phyloP scores from a whole-genome alignment of 2,888 invertebrate genomes.

The Hemicrepidius hirtus region DNA sequence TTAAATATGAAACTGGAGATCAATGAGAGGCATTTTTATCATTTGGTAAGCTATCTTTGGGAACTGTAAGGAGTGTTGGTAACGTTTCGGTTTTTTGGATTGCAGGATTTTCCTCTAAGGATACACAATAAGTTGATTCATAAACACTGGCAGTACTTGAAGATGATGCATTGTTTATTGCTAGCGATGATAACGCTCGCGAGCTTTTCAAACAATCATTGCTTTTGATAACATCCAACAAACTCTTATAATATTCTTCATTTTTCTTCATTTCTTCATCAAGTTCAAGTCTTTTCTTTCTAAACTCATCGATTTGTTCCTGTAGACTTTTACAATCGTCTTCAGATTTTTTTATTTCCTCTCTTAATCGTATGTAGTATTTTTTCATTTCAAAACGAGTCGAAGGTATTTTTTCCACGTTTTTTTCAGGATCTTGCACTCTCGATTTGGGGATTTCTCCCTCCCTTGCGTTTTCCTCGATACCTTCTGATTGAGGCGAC shows the following conservation, averaged over 20 bases:
- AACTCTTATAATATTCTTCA: slow-evolving; percentile 33
- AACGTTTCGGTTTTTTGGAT: background rate
- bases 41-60: no score
- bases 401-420: slow-evolving; percentile 63
- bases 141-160: slow-evolving; percentile 4
- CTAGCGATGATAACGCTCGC: background rate
- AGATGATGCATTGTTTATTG: background rate
- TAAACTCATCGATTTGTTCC: no score
- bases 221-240: slow-evolving; percentile 17
- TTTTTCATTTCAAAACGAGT: slow-evolving; percentile 63
- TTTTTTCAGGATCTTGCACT: slow-evolving; percentile 60
- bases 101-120: background rate
- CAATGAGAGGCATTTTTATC: no score
- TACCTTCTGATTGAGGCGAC: slow-evolving; percentile 63
- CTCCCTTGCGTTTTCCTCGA: slow-evolving; percentile 64
- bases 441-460: slow-evolving; percentile 62
- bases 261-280: slow-evolving; percentile 56
- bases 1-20: no score
- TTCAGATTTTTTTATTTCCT: slow-evolving; percentile 62
- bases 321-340: slow-evolving; percentile 52
- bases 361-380: slow-evolving; percentile 63
- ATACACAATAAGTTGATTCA: background rate
- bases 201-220: background rate
- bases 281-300: slow-evolving; percentile 45
- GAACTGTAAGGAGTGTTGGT: no score